phyloP scores from a whole-genome alignment of 2,888 invertebrate species.

The Criorhina ranunculi region DNA sequence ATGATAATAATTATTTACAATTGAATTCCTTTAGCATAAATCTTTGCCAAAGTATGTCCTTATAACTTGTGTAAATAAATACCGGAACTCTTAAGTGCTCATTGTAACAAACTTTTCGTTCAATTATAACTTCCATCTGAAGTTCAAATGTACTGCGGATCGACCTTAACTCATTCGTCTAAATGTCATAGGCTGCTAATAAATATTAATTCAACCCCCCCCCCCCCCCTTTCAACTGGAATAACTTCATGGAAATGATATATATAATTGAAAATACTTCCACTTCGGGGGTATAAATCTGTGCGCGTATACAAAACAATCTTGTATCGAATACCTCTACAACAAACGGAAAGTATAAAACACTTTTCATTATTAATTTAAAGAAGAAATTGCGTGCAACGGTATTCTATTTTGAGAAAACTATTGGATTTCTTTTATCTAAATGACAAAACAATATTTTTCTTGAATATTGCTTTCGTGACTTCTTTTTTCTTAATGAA shows the following conservation, averaged over 20 bases:
- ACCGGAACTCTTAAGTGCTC: too few species aligned
- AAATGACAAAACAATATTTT: slow-evolving; percentile 37
- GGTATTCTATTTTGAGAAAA: slow-evolving; percentile 1
- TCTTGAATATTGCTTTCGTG: slow-evolving; percentile 25
- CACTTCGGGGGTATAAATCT: slow-evolving; percentile 3
- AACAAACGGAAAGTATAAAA: slow-evolving; percentile 5
- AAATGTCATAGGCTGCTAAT: not conserved
- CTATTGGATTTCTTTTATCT: slow-evolving; percentile 14
- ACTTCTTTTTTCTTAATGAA: slow-evolving; percentile 9
- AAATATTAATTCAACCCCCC: not conserved
- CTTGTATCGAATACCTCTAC: not conserved
- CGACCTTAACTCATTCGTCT: too few species aligned
- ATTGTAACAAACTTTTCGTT: too few species aligned
- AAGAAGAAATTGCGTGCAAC: slow-evolving; percentile 22
- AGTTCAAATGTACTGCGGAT: too few species aligned
- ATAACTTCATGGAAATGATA: not conserved
- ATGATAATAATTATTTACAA: too few species aligned
- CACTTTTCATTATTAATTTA: slow-evolving; percentile 34
- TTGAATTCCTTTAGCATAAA: too few species aligned
- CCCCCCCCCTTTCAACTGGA: not conserved
- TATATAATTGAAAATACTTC: not conserved
- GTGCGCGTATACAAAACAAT: not conserved
- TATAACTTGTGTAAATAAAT: too few species aligned
- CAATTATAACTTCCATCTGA: too few species aligned
- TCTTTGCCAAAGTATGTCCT: too few species aligned